Conservation (phyloP, 2,888 invertebrate genomes). For the Steinernema hermaphroditum region DNA sequence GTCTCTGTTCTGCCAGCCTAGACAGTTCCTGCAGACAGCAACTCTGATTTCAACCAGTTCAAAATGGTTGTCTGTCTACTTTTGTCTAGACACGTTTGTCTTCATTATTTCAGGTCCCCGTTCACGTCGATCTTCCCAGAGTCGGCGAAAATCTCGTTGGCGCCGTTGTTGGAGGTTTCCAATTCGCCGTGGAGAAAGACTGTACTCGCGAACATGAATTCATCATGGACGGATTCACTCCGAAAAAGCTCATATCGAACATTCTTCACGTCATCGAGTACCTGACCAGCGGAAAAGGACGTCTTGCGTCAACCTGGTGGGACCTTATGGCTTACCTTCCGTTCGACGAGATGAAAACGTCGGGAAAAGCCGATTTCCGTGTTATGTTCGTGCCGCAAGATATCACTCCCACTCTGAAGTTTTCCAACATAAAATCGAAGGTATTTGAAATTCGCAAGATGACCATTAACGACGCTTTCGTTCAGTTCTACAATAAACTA, state of each 20-base stretch:
- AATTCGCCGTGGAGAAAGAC: constrained; percentile 22
- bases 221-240: constrained; percentile 26
- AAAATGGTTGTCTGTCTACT: no score
- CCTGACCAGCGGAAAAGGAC: constrained; percentile 27
- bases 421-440: constrained; percentile 9
- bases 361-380: constrained; percentile 5
- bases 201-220: constrained; percentile 24
- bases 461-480: neutral
- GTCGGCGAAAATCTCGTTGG: constrained; percentile 16
- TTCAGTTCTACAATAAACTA: constrained; percentile 24
- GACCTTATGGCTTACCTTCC: constrained; percentile 19
- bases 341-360: constrained; percentile 3
- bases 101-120: neutral
- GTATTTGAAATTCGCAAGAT: neutral
- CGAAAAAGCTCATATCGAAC: constrained; percentile 17
- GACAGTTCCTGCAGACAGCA: no score
- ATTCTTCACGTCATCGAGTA: constrained; percentile 18
- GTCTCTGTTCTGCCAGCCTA: no score
- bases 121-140: constrained; percentile 6
- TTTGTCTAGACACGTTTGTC: no score
- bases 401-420: constrained; percentile 20
- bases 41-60: no score
- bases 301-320: constrained; percentile 19
- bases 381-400: constrained; percentile 18
- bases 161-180: constrained; percentile 9